Conservation (phyloP, 2,113 vertebrate species). For the Zeus faber region DNA sequence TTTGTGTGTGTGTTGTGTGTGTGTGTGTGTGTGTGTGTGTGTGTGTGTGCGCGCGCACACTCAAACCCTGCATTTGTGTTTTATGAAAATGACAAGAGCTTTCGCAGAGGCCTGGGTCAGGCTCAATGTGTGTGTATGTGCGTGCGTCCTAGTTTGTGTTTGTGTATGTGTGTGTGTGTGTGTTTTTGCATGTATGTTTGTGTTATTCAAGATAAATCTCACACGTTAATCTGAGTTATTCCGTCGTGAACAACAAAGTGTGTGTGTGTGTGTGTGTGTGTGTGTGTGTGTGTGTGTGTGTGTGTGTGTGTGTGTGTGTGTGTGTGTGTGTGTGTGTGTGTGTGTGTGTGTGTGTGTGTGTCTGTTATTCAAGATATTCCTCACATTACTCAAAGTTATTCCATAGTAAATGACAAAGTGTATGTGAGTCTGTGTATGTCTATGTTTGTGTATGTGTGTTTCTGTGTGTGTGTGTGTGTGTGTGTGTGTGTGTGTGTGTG, state of each 20-base stretch:
- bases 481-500: no score
- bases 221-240: not conserved
- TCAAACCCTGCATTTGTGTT: no score
- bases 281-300: conserved; percentile 4
- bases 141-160: no score
- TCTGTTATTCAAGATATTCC: not conserved
- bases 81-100: no score
- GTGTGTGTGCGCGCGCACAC: not conserved
- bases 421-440: not conserved
- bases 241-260: not conserved
- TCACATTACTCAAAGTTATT: no score
- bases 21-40: conserved; percentile 15
- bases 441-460: not conserved
- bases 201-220: no score
- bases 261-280: conserved; percentile 11
- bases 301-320: conserved; percentile 15
- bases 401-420: not conserved
- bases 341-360: conserved; percentile 14
- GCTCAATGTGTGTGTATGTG: no score
- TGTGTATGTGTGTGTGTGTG: no score
- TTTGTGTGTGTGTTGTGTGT: conserved; percentile 17
- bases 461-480: conserved; percentile 8
- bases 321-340: conserved; percentile 7
- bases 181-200: no score
- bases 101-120: no score